These are phyloP conservation scores for Conus ventricosus DNA, from an alignment of 1,140 invertebrate genomes.

Conservation along the genomic window DNA sequence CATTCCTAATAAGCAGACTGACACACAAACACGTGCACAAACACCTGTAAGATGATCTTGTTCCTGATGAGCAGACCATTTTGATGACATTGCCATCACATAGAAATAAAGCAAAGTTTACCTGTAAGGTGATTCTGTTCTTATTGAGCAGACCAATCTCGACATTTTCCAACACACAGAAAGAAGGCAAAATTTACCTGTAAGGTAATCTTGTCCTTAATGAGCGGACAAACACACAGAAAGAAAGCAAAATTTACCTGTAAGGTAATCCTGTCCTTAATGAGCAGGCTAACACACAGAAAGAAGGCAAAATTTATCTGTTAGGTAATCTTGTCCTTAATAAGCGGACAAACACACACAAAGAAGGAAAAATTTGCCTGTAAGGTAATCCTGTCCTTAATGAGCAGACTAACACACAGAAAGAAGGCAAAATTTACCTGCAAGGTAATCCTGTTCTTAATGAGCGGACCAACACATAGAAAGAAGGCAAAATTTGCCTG, in stretches of 20 bases:
- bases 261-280: constrained; percentile 79
- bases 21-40: constrained; percentile 72
- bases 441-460: too few species aligned
- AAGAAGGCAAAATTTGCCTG: not conserved
- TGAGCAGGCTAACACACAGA: too few species aligned
- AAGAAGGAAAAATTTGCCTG: constrained; percentile 70
- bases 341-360: too few species aligned
- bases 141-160: too few species aligned
- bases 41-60: too few species aligned
- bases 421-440: not conserved
- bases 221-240: constrained; percentile 81
- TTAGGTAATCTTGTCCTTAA: constrained; percentile 79
- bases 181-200: constrained; percentile 71
- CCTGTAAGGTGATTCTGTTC: too few species aligned
- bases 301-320: constrained; percentile 70
- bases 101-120: too few species aligned
- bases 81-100: too few species aligned
- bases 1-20: constrained; percentile 87
- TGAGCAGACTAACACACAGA: constrained; percentile 82
- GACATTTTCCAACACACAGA: not conserved
- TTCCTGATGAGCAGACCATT: too few species aligned
- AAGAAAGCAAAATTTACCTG: constrained; percentile 70
- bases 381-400: constrained; percentile 87
- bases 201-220: constrained; percentile 87
- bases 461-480: not conserved